These are phyloP conservation scores for Corbicula japonica DNA, from an alignment of 2,888 invertebrate species.

Conservation along the genomic window DNA sequence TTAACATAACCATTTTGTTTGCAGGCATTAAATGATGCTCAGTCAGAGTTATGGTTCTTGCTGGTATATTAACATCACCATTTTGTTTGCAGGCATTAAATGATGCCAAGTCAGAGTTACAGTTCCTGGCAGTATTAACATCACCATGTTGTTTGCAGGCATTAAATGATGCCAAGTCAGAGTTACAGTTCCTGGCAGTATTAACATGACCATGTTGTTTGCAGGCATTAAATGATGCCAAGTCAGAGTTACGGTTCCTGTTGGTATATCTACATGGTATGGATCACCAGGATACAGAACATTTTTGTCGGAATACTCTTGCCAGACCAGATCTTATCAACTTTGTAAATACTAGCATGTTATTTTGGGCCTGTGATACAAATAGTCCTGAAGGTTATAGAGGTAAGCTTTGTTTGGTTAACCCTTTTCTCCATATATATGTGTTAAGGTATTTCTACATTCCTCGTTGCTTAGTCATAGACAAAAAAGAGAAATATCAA, in stretches of 20 bases:
- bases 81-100: no score
- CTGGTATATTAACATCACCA: conserved; percentile 98
- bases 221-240: conserved; percentile 96
- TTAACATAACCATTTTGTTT: no score
- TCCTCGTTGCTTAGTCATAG: no score
- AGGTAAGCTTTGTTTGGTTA: conserved; percentile 78
- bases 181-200: conserved; percentile 96
- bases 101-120: conserved; percentile 97
- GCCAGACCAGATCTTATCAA: conserved; percentile 91
- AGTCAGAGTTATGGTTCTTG: no score
- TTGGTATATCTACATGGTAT: conserved; percentile 97
- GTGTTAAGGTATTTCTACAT: neutral
- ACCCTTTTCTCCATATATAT: neutral
- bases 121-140: conserved; percentile 95
- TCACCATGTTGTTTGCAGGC: conserved; percentile 92
- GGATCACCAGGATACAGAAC: conserved; percentile 92
- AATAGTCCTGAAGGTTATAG: conserved; percentile 96
- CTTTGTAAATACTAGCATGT: conserved; percentile 91
- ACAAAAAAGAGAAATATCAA: no score
- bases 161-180: conserved; percentile 97
- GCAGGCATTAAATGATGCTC: no score
- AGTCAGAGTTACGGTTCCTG: conserved; percentile 96
- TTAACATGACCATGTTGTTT: conserved; percentile 93
- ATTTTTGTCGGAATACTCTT: conserved; percentile 90
- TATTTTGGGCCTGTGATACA: conserved; percentile 98